These are phyloP conservation scores for Eumacrocentrus americanus DNA, from an alignment of 2,888 invertebrate species.

Conservation along the genomic window DNA sequence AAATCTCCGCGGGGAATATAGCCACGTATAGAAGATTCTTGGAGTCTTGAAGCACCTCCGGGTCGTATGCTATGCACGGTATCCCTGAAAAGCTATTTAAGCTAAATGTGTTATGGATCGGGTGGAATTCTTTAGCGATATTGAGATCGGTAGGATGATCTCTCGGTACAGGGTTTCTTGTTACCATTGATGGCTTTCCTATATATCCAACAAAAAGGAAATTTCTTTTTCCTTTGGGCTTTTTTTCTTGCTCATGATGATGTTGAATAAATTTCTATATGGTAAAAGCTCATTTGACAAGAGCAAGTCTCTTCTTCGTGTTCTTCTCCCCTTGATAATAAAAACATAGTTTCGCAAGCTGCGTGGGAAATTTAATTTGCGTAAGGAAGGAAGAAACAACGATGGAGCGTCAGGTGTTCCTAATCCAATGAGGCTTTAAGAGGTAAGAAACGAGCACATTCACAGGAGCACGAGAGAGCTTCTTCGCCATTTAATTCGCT, in stretches of 20 bases:
- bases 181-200: not conserved
- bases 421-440: not conserved
- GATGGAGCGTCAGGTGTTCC: not conserved
- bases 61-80: too few relatives aligned
- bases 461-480: not conserved
- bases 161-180: not conserved
- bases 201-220: too few relatives aligned
- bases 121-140: not conserved
- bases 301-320: not conserved
- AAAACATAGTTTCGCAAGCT: not conserved
- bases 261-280: not conserved
- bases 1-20: not conserved
- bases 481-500: not conserved
- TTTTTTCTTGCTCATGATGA: not conserved
- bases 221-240: too few relatives aligned
- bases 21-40: not conserved
- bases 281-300: not conserved
- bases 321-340: not conserved
- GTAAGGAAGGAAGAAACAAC: slow-evolving; percentile 3
- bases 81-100: not conserved
- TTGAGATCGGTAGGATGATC: not conserved
- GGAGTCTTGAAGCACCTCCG: not conserved
- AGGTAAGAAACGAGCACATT: not conserved
- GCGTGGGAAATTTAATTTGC: slow-evolving; percentile 2
- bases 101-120: not conserved